Base-by-base conservation (phyloP, 1,140 invertebrate species). In the Drosophila ohnishii region DNA sequence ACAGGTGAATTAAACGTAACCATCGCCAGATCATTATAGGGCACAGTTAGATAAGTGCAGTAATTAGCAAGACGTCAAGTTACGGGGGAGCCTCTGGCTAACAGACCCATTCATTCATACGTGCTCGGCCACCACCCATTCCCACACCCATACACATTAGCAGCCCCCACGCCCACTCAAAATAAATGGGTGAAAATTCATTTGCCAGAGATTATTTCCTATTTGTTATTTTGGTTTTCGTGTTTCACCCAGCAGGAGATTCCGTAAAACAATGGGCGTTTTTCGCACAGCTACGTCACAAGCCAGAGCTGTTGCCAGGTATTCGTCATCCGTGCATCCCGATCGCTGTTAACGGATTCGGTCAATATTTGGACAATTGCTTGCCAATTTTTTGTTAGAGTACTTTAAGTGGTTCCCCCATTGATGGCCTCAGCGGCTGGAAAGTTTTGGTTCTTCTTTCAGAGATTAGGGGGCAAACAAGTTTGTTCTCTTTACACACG, bases 361-460 rank as follows among this genome's bases (percentile, higher is more conserved):
- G 11, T 50, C 63, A 69, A 85, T 86, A 70, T 86, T 85, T 86
- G 59, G 61, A 48, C 78, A 81, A 78, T 78, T 81, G 60, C 51
- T 85, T 60, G 73, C 47, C 58, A 84, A 51, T 48, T 75, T 53
- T 39, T 58, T 58, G 35, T 11, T n/a, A 32, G 45, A 53, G 60
- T 76, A 64, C 56, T 25, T 37, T 4, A 16, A 53, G 80, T 84
- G 44, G 66, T 67, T 83, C 80, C 80, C 80, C 80, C 9, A 28
- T 5, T 28, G 25, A 28, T 28, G 25, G 25, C 32, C 19, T 37
- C 11, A 42, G 19, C 32, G 10, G 6, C 22, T 39, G 66, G 51
- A 71, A 78, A 28, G 37, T 34, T 48, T 48, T 48, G 30, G 6
- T 28, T 51, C 40, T 45, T 61, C 35, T 34, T 25, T 30, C 30